A percentile compares a stretch with the other conserved stretches of the same genome.
Conservation (phyloP, 2,888 invertebrate species). For the Formica aserva region DNA sequence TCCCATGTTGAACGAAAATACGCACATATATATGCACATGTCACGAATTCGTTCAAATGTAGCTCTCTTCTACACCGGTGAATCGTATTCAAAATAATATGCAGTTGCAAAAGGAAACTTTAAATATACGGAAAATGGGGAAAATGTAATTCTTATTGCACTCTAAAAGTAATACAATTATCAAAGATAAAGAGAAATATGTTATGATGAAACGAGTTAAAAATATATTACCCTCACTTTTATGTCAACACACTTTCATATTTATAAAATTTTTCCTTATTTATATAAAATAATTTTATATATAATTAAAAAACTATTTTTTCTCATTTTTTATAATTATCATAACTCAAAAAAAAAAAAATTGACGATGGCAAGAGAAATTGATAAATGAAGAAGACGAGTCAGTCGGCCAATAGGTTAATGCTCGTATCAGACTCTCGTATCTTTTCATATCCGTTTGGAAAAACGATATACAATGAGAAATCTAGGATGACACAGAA, state of each 20-base stretch:
- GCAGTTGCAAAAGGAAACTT: background rate
- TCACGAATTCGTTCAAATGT: constrained; percentile 38
- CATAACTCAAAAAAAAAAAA: background rate
- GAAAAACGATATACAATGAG: background rate
- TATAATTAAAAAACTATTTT: too few species aligned
- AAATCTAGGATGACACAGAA: background rate
- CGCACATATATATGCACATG: background rate
- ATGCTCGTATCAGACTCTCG: background rate
- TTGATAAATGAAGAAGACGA: background rate
- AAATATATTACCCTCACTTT: background rate
- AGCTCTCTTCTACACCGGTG: constrained; percentile 21
- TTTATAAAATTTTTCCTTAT: background rate
- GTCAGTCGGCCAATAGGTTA: constrained; percentile 21
- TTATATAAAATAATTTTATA: background rate
- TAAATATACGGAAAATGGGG: background rate
- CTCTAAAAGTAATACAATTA: background rate
- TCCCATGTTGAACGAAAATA: constrained; percentile 20
- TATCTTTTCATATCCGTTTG: constrained; percentile 17
- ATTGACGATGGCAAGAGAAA: background rate
- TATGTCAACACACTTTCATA: background rate
- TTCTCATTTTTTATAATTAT: too few species aligned
- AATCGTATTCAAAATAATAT: constrained; percentile 18
- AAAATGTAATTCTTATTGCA: background rate
- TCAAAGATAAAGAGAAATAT: background rate
- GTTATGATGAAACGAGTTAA: background rate